Base-by-base conservation (phyloP, 2,797 vertebrate species). In the Thunnus albacares region DNA sequence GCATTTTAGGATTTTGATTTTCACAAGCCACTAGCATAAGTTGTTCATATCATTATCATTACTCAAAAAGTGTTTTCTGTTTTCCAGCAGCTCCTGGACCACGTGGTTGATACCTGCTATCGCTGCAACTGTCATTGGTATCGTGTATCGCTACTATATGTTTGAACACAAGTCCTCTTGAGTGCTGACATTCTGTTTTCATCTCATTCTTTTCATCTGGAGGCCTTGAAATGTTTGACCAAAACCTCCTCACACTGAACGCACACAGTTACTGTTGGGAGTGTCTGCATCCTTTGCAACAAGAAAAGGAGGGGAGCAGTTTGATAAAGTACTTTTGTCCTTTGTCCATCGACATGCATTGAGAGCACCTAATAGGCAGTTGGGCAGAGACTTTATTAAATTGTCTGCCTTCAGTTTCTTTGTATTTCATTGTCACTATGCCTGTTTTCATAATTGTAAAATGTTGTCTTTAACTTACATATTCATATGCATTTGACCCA, bases 121-220 rank as follows among this genome's bases (percentile, higher is more conserved):
- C 0, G 96, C 93, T n/a, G 97, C 95, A 0, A 63, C 89, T 56
- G 87, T 96, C 61, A 53, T 97, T 57, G 98, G 96, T 26, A 61
- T 98, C 71, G 90, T 98, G 93, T 99, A 98, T 90, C 97, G 97
- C 61, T 98, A 95, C 87, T 99, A 97, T 84, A 59, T 90, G 71
- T 26, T 93, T 38, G 97, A 98, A 65, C 96, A 96, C 90, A 97
- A 92, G 89, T 97, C 95, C 0, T 95, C 94, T 61, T 96, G 92
- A 96, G 90, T 77, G 57, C 79, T 57, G 47, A 14, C n/a, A 3
- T 83, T 70, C 47, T 38, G 26, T 65, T 75, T 67, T 64, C 82
- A 56, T 88, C 22, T 53, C 41, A 79, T 75, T 88, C 45, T 89
- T 85, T 87, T 87, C 77, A 83, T 94, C 77, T 83, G 85, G 91